A percentile compares a stretch with the other conserved stretches of the same genome.
phyloP scores from a whole-genome alignment of 2,888 invertebrate species.

The Microctonus aethiopoides region DNA sequence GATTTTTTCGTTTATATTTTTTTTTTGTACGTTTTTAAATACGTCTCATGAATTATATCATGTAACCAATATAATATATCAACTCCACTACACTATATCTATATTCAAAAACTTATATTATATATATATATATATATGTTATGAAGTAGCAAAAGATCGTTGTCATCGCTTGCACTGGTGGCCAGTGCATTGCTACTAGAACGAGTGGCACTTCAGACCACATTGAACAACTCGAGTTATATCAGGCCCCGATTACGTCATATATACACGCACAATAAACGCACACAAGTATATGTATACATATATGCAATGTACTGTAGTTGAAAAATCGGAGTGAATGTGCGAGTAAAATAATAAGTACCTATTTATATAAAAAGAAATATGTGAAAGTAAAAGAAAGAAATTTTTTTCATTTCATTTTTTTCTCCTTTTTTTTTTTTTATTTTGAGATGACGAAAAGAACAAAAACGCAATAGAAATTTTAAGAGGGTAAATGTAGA shows the following conservation, averaged over 20 bases:
- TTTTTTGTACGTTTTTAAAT: neutral
- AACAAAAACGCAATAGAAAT: conserved; percentile 22
- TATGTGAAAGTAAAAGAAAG: neutral
- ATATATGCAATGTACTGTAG: neutral
- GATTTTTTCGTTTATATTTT: neutral
- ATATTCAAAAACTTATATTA: no score
- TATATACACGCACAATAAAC: conserved; percentile 21
- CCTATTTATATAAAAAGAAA: neutral
- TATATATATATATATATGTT: neutral
- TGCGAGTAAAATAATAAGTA: no score
- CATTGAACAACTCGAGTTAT: conserved; percentile 12
- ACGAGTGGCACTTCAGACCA: conserved; percentile 7
- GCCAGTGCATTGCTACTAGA: neutral
- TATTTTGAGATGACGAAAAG: conserved; percentile 7
- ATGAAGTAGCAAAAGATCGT: conserved; percentile 9
- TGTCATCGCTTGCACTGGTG: neutral
- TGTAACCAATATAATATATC: neutral
- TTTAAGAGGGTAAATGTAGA: conserved; percentile 10
- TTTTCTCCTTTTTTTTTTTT: neutral
- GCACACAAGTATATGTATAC: no score
- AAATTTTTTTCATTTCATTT: no score
- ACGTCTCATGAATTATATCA: neutral
- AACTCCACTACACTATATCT: neutral
- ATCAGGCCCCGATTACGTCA: conserved; percentile 23
- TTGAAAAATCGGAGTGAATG: no score